These are phyloP conservation scores for Beroe forskalii DNA, from an alignment of 37 sponge, comb jelly and placozoan genomes.

Conservation along the genomic window DNA sequence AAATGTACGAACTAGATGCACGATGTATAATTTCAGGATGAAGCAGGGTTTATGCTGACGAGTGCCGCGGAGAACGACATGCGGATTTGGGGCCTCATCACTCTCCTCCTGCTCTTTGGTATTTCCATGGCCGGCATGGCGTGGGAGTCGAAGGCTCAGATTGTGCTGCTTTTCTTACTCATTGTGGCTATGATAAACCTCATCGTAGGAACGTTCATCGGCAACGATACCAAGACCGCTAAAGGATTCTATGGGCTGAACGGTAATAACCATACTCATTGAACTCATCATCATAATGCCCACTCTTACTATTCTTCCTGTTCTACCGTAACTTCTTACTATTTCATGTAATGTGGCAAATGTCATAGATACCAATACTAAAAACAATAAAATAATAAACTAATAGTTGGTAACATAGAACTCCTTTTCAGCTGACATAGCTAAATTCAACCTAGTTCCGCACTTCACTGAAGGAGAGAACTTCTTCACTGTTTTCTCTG, in stretches of 20 bases:
- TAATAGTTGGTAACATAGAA: too few relatives aligned
- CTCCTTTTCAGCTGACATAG: constrained; percentile 71
- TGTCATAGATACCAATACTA: too few relatives aligned
- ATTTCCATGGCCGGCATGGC: constrained; percentile 84
- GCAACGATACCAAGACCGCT: constrained; percentile 8
- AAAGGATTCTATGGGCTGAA: constrained; percentile 74
- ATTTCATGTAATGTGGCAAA: too few relatives aligned
- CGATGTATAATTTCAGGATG: too few relatives aligned
- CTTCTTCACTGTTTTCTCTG: constrained; percentile 85
- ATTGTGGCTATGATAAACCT: constrained; percentile 73
- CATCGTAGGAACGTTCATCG: constrained; percentile 77
- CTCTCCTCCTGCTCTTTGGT: constrained; percentile 73
- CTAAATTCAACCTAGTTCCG: constrained; percentile 72
- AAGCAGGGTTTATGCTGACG: too few relatives aligned
- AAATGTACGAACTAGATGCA: too few relatives aligned
- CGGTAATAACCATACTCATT: too few relatives aligned
- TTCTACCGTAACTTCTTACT: too few relatives aligned
- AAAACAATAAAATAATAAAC: too few relatives aligned
- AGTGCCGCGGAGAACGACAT: constrained; percentile 82
- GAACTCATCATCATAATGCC: too few relatives aligned
- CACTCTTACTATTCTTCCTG: too few relatives aligned
- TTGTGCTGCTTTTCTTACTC: constrained; percentile 76
- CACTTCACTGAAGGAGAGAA: constrained; percentile 66
- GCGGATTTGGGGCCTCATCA: constrained; percentile 76
- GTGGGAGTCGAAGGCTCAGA: constrained; percentile 89